Percentiles rank a stretch among this genome's conserved stretches.
These are phyloP conservation scores for Drosophila malerkotliana DNA, from an alignment of 1,140 invertebrate species.

Conservation along the genomic window DNA sequence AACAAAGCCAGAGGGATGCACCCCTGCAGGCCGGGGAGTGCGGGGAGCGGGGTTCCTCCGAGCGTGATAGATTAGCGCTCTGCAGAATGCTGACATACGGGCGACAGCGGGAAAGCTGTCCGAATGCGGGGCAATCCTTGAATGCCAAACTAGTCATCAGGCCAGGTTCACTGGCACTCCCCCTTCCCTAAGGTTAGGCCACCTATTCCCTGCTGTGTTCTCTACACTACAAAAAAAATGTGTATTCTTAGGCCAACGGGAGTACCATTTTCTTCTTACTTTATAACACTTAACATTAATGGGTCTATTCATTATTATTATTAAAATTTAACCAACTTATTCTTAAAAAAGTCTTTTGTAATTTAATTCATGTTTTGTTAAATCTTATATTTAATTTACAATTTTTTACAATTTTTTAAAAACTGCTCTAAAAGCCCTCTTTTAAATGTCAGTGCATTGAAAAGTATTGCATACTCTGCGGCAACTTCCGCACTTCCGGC, in stretches of 20 bases:
- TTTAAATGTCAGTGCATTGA: background rate
- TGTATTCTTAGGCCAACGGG: background rate
- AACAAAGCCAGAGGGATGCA: slow-evolving; percentile 27
- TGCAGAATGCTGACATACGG: slow-evolving; percentile 77
- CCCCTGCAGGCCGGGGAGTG: background rate
- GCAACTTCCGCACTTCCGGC: slow-evolving; percentile 74
- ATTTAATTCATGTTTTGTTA: background rate
- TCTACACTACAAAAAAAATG: slow-evolving; percentile 18
- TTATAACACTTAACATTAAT: too few species aligned
- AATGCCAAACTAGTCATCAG: slow-evolving; percentile 56
- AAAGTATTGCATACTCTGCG: slow-evolving; percentile 73
- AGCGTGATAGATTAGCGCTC: slow-evolving; percentile 73
- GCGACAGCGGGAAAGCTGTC: slow-evolving; percentile 44
- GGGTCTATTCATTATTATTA: too few species aligned
- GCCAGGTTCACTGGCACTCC: slow-evolving; percentile 14
- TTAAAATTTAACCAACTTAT: too few species aligned
- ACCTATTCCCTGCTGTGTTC: slow-evolving; percentile 4
- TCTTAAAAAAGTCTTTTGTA: too few species aligned
- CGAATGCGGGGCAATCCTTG: slow-evolving; percentile 60
- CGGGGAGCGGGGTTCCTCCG: slow-evolving; percentile 36
- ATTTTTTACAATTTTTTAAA: background rate
- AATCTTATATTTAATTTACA: background rate
- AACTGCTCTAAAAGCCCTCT: background rate
- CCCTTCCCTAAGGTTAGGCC: background rate
- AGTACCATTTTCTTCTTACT: too few species aligned